These are phyloP conservation scores for Sander vitreus DNA, from an alignment of 2,113 vertebrate genomes.

Conservation along the genomic window DNA sequence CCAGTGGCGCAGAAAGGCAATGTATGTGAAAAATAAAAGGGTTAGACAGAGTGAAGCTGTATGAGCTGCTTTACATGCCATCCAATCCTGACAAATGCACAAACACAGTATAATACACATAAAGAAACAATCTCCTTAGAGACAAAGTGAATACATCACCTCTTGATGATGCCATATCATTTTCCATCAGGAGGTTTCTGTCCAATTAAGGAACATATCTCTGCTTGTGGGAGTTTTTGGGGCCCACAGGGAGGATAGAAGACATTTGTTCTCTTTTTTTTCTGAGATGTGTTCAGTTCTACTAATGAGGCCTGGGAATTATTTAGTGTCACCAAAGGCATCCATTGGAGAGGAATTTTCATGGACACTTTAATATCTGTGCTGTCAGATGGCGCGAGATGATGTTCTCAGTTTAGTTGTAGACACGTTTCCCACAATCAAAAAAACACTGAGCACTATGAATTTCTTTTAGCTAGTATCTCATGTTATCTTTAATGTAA, in stretches of 20 bases:
- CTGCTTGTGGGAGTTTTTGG: slow-evolving; percentile 12
- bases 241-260: slow-evolving; percentile 15
- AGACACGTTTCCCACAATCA: not conserved
- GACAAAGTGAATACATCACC: slow-evolving; percentile 14
- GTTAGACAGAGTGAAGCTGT: slow-evolving; percentile 23
- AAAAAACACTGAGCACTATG: not conserved
- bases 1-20: slow-evolving; percentile 19
- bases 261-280: slow-evolving; percentile 42
- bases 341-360: slow-evolving; percentile 26
- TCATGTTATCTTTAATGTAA: slow-evolving; percentile 16
- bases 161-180: slow-evolving; percentile 21
- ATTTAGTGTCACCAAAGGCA: slow-evolving; percentile 13
- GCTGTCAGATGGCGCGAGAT: slow-evolving; percentile 3
- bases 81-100: not conserved
- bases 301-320: slow-evolving; percentile 60
- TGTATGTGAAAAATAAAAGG: slow-evolving; percentile 18
- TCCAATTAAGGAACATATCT: slow-evolving; percentile 50
- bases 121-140: not conserved
- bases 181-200: slow-evolving; percentile 30
- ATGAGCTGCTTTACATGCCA: slow-evolving; percentile 10
- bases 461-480: not conserved
- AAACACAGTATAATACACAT: not conserved
- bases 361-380: slow-evolving; percentile 16
- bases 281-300: slow-evolving; percentile 18
- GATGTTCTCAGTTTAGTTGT: slow-evolving; percentile 10